Evolutionary conservation across 2,797 vertebrate genomes (phyloP).

Genomic region (Pelochelys cantorii): DNA sequence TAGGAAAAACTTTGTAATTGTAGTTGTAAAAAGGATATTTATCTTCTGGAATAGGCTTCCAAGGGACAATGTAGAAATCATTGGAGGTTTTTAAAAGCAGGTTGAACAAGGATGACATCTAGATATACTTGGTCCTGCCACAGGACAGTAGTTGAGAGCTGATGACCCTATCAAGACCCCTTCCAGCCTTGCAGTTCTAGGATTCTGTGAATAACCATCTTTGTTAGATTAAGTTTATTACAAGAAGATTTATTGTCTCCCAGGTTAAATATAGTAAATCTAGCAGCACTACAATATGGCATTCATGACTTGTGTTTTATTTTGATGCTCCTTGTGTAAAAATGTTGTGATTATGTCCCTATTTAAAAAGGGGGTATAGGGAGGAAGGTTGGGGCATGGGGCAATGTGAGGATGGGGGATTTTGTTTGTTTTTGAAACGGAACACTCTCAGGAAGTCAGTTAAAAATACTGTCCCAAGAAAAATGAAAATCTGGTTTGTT

Average conservation of each 20-base stretch:
- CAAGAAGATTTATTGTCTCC: not conserved
- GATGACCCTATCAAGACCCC: not conserved
- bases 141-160: not conserved
- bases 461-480: not conserved
- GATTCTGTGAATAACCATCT: not conserved
- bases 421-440: not conserved
- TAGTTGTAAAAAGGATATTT: too few species aligned
- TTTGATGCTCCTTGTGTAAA: not conserved
- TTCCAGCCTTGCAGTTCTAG: not conserved
- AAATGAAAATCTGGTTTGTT: not conserved
- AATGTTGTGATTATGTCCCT: not conserved
- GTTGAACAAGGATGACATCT: not conserved
- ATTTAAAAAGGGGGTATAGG: not conserved
- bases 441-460: not conserved
- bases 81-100: not conserved
- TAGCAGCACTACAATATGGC: not conserved
- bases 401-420: not conserved
- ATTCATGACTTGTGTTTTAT: accelerated
- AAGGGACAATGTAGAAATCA: not conserved
- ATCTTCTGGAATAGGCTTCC: not conserved
- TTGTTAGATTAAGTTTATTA: not conserved
- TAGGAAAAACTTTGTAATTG: not conserved
- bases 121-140: not conserved
- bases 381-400: too few species aligned
- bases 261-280: not conserved